Base-by-base conservation (phyloP, 2,888 invertebrate species). In the Byasa hedistus region DNA sequence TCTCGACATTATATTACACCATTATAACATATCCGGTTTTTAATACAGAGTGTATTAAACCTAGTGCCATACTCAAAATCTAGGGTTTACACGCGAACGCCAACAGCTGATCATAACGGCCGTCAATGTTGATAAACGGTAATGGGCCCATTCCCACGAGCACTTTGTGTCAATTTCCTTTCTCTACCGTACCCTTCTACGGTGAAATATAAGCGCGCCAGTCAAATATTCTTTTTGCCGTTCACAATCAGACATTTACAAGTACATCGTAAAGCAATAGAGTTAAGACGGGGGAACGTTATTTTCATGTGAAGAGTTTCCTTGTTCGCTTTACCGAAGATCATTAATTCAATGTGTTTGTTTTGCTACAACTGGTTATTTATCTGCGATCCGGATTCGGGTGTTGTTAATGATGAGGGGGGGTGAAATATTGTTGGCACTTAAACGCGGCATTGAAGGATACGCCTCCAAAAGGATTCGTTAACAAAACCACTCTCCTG, bases 271-370 rank as follows among this genome's bases (percentile, higher is more conserved):
- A 52, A 52, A 64, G 57, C 48, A 15, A 27, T 7, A n/a, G 48
- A 51, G 19, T 21, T 39, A n/a, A 32, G 56, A 48, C 27, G 5
- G 70, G 73, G 73, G 75, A 74, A 72, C 73, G 75, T 70, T 76
- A 74, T 72, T 72, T 69, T 68, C 63, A 60, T 68, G n/a, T 22
- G 32, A 51, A 69, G 68, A 72, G 71, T 73, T 70, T 72, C 70
- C 73, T 75, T 78, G 71, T 77, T 76, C 79, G 74, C 69, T 64
- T 69, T 68, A 51, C 68, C 62, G 70, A 68, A 70, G 74, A 66
- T 72, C 74, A 77, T 79, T 74, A 68, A 73, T 70, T 72, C 72
- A 71, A 76, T 75, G 70, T 75, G 76, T 75, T 79, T 82, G 80
- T 81, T 81, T 76, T 78, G 72, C 66, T 72, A 66, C 70, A 67